phyloP scores from a whole-genome alignment of 2,888 invertebrate genomes.

The Callinectes sapidus region DNA sequence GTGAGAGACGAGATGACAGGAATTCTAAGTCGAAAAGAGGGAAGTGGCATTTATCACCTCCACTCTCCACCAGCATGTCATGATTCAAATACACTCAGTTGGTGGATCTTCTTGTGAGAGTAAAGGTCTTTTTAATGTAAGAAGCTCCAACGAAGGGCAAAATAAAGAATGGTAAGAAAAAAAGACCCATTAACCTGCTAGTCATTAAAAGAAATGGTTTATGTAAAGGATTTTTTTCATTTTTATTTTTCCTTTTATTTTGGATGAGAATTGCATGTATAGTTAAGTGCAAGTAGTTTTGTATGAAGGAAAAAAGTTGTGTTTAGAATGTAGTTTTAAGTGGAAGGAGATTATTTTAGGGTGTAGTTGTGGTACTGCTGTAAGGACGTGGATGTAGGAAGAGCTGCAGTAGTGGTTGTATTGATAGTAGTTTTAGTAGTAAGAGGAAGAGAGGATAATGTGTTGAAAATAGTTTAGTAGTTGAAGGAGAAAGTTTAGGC shows the following conservation, averaged over 20 bases:
- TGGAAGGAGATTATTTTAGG: neutral
- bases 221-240: too few relatives aligned
- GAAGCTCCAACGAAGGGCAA: too few relatives aligned
- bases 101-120: neutral
- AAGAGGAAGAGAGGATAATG: neutral
- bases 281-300: too few relatives aligned
- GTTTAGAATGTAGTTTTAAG: neutral
- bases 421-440: neutral
- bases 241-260: too few relatives aligned
- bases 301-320: too few relatives aligned
- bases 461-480: neutral
- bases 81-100: neutral
- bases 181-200: too few relatives aligned
- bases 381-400: neutral
- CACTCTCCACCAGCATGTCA: neutral
- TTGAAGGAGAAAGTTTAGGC: neutral
- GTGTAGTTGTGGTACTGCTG: neutral
- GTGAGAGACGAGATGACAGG: neutral
- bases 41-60: neutral
- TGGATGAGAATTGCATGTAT: too few relatives aligned
- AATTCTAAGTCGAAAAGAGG: neutral
- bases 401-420: neutral
- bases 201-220: too few relatives aligned
- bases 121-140: too few relatives aligned
- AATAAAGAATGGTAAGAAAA: too few relatives aligned